Evolutionary conservation across 1,140 invertebrate genomes (phyloP), one percentile per base, ranked within the genome.

Genomic region (Drosophila arizonae): DNA sequence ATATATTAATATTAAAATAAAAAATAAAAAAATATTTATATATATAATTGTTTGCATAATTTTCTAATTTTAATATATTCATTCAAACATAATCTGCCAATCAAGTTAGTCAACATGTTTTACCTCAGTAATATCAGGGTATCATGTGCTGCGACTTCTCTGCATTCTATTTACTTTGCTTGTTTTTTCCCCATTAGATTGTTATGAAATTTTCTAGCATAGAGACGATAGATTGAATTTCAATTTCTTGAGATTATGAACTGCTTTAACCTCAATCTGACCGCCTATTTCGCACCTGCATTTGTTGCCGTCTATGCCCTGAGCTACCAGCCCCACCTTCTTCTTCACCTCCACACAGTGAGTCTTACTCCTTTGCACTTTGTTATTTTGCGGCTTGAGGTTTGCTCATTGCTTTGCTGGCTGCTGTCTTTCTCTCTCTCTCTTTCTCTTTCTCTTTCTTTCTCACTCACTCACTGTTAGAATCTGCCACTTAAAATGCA

Each of bases 371-470:
- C 76, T 51, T 57, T 45, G 66, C 36, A 72, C 45, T 64, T 62
- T 76, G 77, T 80, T 79, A 39, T 77, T 39, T 79, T 75, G 76
- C 66, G 79, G 79, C 52, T 81, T 81, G 70, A 39, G 70, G 75
- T 68, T 41, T 63, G 52, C 51, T 55, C 45, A 50, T 28, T 55
- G n/a, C 62, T n/a, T 26, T 51, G 13, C 8, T n/a, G 36, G 33
- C 33, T 24, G 11, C 28, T 50, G 4, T n/a, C 48, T 68, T 6
- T 10, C 43, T 17, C 41, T 5, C 43, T 21, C 6, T 54, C 17
- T 17, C 17, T 17, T 1, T 17, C 21, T 55, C n/a, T 30, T 1
- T 30, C 11, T 39, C 10, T 39, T 3, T 39, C 10, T 11, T 4
- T 0, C 36, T 11, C 36, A 4, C 15, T 17, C 6, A 13, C 52